phyloP scores from a whole-genome alignment of 2,113 vertebrate species.

The Macrotus californicus region DNA sequence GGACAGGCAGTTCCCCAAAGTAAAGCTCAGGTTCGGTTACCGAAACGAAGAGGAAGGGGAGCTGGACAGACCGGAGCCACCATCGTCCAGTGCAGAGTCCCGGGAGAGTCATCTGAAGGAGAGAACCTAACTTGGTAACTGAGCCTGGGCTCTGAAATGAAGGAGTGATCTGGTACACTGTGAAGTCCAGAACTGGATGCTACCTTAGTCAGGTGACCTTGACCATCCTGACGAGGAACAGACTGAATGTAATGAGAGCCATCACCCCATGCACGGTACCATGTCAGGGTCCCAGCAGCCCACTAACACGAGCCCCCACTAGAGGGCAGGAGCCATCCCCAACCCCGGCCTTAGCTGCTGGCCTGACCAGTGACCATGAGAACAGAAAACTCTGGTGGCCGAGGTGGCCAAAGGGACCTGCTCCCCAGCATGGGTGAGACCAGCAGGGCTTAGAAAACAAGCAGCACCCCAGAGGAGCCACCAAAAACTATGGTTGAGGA shows the following conservation, averaged over 20 bases:
- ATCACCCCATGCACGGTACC: neutral
- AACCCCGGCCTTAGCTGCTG: neutral
- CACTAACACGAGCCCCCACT: fast-evolving
- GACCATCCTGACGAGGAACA: neutral
- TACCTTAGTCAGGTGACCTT: neutral
- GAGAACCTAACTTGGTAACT: too few species aligned
- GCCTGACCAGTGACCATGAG: neutral
- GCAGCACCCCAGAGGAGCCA: neutral
- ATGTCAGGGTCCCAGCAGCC: fast-evolving
- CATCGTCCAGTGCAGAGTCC: fast-evolving
- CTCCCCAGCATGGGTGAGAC: neutral
- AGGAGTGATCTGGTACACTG: fast-evolving
- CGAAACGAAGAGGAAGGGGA: neutral
- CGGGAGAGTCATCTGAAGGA: neutral
- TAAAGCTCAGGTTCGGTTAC: neutral
- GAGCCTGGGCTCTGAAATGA: neutral
- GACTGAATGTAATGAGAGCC: neutral
- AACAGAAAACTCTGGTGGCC: too few species aligned
- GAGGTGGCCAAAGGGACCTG: neutral
- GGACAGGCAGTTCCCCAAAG: neutral
- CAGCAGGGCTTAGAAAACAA: neutral
- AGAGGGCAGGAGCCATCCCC: neutral
- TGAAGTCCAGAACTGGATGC: neutral
- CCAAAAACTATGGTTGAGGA: neutral
- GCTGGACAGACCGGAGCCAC: neutral